Base-by-base conservation (phyloP, 2,888 invertebrate genomes). In the Timema cristinae region DNA sequence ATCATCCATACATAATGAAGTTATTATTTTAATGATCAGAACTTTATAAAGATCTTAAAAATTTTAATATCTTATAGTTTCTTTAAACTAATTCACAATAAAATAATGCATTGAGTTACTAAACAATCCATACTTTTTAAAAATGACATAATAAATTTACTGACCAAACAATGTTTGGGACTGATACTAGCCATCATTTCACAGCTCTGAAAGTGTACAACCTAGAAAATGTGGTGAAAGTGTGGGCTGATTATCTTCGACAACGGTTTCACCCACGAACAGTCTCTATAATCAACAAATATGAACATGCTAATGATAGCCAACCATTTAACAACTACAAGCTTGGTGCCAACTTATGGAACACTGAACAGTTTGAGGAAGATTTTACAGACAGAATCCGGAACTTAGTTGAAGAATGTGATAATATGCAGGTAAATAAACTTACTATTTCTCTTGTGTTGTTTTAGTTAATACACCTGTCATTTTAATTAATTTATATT, bases 201-300 rank as follows among this genome's bases (percentile, higher is more conserved):
- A 76, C 76, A 75, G 75, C 78, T 66, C 73, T 77, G 9, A 86
- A 88, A 75, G 80, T 85, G 5, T 89, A 88, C 76, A 16, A 81
- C 69, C 78, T 94, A 72, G 90, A 92, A 68, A 83, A 86, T 63
- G 84, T 86, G 76, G 87, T 92, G 0, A 85, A 85, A 66, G 90
- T 92, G 47, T 97, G 97, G 97, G 91, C 93, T 0, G 96, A 97
- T 82, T 96, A 86, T 81, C 82, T 95, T 7, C 90, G 91, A 77
- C 87, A 91, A 0, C 87, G 92, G 77, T 90, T 92, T 78, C 95
- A 97, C 85, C 89, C 93, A 1, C 88, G 92, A 77, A 89, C 92
- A 48, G 82, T 95, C 0, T 91, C 91, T 80, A 81, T 93, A 70
- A 82, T 95, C 0, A 89, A 88, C 73, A 88, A 92, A 74, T 91